These are phyloP conservation scores for Melieria picta DNA, from an alignment of 2,888 invertebrate genomes.

Conservation along the genomic window DNA sequence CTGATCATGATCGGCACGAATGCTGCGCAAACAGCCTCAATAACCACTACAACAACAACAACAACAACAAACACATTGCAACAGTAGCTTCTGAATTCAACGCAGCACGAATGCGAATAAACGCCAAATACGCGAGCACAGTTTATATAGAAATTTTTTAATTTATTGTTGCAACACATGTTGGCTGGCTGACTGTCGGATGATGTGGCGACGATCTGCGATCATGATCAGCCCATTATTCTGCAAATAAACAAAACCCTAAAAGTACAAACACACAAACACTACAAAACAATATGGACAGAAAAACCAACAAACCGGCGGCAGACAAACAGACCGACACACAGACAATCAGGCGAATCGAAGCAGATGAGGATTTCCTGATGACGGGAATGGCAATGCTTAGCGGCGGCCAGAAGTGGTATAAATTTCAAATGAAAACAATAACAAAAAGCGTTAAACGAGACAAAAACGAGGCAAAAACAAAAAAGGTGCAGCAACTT, in stretches of 20 bases:
- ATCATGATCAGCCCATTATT: slow-evolving; percentile 13
- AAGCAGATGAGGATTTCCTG: neutral
- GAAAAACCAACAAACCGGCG: neutral
- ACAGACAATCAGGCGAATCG: neutral
- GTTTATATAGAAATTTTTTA: neutral
- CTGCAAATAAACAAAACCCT: neutral
- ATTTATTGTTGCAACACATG: slow-evolving; percentile 29
- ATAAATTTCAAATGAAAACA: slow-evolving; percentile 7
- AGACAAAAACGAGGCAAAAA: too few species aligned
- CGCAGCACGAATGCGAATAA: neutral
- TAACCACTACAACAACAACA: neutral
- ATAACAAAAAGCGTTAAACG: neutral
- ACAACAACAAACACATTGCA: neutral
- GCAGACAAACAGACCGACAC: neutral
- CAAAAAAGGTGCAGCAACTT: slow-evolving; percentile 2
- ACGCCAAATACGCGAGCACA: neutral
- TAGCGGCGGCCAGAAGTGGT: neutral
- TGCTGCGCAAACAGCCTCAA: too few species aligned
- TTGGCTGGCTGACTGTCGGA: neutral
- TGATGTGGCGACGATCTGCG: neutral
- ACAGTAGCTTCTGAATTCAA: too few species aligned
- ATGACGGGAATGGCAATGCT: neutral
- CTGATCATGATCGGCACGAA: too few species aligned
- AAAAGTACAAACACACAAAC: neutral
- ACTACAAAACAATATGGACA: neutral